phyloP scores from a whole-genome alignment of 2,113 vertebrate species.

The Hyla sarda region DNA sequence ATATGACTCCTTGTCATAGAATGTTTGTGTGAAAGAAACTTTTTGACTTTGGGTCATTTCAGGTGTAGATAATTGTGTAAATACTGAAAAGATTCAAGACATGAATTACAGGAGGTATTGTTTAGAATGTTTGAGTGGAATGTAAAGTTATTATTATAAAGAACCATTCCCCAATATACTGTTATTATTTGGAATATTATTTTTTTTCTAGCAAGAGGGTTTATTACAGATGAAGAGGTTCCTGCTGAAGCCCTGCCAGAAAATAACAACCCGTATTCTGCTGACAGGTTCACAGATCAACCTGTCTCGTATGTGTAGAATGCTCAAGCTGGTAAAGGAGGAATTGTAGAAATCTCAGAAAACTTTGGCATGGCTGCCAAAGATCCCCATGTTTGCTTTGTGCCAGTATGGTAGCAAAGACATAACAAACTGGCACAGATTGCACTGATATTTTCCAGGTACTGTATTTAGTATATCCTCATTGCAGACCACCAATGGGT shows the following conservation, averaged over 20 bases:
- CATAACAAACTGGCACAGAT: not conserved
- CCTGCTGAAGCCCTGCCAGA: not conserved
- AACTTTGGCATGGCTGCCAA: not conserved
- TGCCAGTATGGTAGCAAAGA: not conserved
- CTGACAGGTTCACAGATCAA: not conserved
- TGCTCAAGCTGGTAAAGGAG: not conserved
- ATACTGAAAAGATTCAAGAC: not conserved
- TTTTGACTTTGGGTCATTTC: not conserved
- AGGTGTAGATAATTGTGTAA: not conserved
- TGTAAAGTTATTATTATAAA: not conserved
- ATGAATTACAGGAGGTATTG: not conserved
- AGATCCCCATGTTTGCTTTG: not conserved
- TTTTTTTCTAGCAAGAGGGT: not conserved
- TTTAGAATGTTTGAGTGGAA: not conserved
- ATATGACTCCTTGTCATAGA: constrained; percentile 31
- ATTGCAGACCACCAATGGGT: too few relatives aligned
- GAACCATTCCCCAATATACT: not conserved
- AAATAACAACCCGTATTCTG: not conserved
- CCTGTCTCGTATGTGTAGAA: not conserved
- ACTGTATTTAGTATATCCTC: too few relatives aligned
- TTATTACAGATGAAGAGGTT: not conserved
- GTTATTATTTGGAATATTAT: not conserved
- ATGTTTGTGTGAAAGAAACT: constrained; percentile 51
- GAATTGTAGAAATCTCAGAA: not conserved
- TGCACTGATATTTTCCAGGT: not conserved